Conservation (phyloP, 2,888 invertebrate genomes). For the Clusia tigrina region DNA sequence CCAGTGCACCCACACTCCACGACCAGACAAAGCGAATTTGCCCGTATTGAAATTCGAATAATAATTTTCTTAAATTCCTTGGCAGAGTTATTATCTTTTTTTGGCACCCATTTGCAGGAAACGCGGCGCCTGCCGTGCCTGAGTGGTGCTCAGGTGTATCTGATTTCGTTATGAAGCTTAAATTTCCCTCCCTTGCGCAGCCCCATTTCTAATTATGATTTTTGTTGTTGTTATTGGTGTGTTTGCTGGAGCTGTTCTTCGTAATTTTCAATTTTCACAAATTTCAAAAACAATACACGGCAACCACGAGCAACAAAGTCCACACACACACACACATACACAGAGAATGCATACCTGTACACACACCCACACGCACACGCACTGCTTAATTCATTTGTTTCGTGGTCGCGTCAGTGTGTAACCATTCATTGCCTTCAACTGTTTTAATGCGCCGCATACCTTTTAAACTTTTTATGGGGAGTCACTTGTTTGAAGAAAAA, state of each 20-base stretch:
- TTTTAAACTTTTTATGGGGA: not conserved
- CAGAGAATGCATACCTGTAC: not conserved
- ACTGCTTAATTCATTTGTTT: too few species aligned
- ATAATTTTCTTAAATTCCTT: conserved; percentile 20
- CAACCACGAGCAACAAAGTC: not conserved
- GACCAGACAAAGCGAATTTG: not conserved
- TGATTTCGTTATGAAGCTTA: conserved; percentile 15
- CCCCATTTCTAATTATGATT: conserved; percentile 24
- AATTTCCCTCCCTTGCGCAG: conserved; percentile 2
- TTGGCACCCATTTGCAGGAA: conserved; percentile 16
- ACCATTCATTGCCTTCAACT: too few species aligned
- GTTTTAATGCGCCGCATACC: too few species aligned
- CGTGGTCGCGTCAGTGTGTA: too few species aligned
- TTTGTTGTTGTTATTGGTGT: conserved; percentile 11
- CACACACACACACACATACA: not conserved
- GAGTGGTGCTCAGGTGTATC: conserved; percentile 20
- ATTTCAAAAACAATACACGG: conserved; percentile 9
- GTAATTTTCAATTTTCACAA: conserved; percentile 22
- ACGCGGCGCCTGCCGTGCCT: not conserved
- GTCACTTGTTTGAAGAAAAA: not conserved
- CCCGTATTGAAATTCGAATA: conserved; percentile 7
- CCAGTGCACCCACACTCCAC: not conserved
- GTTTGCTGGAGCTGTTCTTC: not conserved
- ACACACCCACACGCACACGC: not conserved
- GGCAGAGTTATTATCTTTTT: conserved; percentile 27